A percentile compares a stretch with the other conserved stretches of the same genome.
These are phyloP conservation scores for Caenorhabditis sp. DNA, from an alignment of 2,888 invertebrate genomes.

Conservation along the genomic window DNA sequence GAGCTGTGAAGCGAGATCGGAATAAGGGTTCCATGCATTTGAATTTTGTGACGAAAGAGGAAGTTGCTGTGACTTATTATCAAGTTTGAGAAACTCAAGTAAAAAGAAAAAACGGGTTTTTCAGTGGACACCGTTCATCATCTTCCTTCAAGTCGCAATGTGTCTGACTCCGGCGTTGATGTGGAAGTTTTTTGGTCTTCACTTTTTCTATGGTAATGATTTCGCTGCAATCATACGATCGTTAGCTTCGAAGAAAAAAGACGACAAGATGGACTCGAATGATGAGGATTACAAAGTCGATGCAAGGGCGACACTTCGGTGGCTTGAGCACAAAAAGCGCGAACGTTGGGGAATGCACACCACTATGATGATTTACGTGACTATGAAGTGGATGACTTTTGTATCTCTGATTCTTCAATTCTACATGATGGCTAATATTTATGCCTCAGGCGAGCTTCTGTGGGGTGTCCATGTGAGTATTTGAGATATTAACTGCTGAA, in stretches of 20 bases:
- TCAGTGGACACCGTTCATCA: conserved; percentile 69
- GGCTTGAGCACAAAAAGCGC: conserved; percentile 54
- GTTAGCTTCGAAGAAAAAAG: conserved; percentile 30
- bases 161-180: conserved; percentile 61
- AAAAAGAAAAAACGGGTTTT: background rate
- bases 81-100: background rate
- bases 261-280: conserved; percentile 36
- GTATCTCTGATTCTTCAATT: conserved; percentile 41
- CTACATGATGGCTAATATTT: conserved; percentile 51
- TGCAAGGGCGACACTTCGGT: conserved; percentile 22
- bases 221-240: conserved; percentile 40
- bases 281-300: conserved; percentile 22
- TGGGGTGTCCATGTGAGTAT: conserved; percentile 63
- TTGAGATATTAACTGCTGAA: background rate
- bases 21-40: conserved; percentile 15
- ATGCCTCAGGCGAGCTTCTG: conserved; percentile 40
- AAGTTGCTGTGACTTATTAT: conserved; percentile 49
- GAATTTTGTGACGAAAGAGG: conserved; percentile 1
- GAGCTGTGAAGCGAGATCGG: background rate
- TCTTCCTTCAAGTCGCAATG: conserved; percentile 65
- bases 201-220: conserved; percentile 51
- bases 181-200: conserved; percentile 55
- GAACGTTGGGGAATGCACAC: conserved; percentile 48
- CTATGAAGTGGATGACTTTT: conserved; percentile 55
- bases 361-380: conserved; percentile 52